These are phyloP conservation scores for Dasypogon diadema DNA, from an alignment of 2,888 invertebrate species.

Conservation along the genomic window DNA sequence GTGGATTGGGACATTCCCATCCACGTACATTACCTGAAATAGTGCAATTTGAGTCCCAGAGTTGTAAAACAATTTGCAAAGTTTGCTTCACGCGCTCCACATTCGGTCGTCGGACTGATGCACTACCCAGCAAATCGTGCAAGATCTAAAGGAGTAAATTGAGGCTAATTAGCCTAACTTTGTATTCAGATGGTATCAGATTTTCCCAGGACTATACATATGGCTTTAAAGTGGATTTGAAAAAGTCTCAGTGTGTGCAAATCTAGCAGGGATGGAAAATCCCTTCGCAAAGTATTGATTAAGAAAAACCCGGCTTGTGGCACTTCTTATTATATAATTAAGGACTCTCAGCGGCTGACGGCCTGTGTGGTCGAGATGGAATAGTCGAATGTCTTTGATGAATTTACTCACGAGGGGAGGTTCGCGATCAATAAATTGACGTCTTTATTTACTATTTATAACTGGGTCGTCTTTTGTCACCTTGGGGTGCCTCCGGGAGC, in stretches of 20 bases:
- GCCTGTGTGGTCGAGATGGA: neutral
- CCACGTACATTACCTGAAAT: neutral
- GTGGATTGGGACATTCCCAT: no score
- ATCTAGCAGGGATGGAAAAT: neutral
- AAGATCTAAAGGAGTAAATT: slow-evolving; percentile 1
- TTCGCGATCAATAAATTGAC: slow-evolving; percentile 7
- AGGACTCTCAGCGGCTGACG: neutral
- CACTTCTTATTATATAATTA: slow-evolving; percentile 19
- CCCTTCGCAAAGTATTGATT: slow-evolving; percentile 10
- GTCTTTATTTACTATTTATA: slow-evolving; percentile 7
- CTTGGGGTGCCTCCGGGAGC: neutral
- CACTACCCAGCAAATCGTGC: neutral
- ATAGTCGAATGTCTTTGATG: neutral
- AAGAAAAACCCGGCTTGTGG: neutral
- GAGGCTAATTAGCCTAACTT: slow-evolving; percentile 33
- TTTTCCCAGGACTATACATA: neutral
- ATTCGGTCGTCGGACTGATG: slow-evolving; percentile 4
- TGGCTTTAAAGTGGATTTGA: neutral
- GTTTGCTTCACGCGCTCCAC: neutral
- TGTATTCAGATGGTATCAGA: slow-evolving; percentile 8
- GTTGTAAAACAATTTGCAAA: slow-evolving; percentile 15
- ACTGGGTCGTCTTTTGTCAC: slow-evolving; percentile 9
- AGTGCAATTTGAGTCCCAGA: neutral
- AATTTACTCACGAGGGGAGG: neutral
- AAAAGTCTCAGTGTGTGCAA: neutral